Base-by-base conservation (phyloP, 1,140 invertebrate genomes). In the Leptinotarsa defecta region DNA sequence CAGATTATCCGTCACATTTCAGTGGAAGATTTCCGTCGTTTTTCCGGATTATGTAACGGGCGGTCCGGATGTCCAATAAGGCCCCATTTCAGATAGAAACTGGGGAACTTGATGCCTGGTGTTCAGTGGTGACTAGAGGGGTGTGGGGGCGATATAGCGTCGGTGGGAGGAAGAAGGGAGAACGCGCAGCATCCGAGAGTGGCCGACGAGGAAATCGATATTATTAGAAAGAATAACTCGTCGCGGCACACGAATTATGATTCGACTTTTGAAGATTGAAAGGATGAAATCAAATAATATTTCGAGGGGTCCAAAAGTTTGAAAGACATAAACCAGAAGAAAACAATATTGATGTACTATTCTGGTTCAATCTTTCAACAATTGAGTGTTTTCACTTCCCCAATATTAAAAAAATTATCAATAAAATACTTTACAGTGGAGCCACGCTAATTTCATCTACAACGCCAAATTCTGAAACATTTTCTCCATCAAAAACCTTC, bases 131-230 rank as follows among this genome's bases (percentile, higher is more conserved):
- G 72, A 63, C 34, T 13, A 34, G 52, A n/a, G 73, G 27, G 64
- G 27, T 57, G 68, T 65, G 67, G n/a, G 74, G 80, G 76, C 69
- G 75, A 74, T 65, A 80, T 77, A 76, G 72, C 48, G n/a, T 20
- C 20, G 19, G 19, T 48, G 76, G 5, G 65, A 67, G 52, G n/a
- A 17, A 22, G 57, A 69, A 64, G 48, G 34, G 57, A 65, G 22
- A 65, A 73, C 17, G 71, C 71, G 71, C 71, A 73, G 71, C 71
- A 62, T 73, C 71, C 71, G 71, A 73, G 20, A 4, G 20, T 48
- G 48, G 43, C 43, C 20, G 62, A 65, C 71, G 57, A 73, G 61
- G 34, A 73, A 73, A 73, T 73, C 71, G 63, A 73, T 73, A 73
- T 64, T 73, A 73, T 65, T 64, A 73, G 52, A 65, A 65, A 62